Evolutionary conservation across 2,113 vertebrate species (phyloP).

Genomic region (Cisticola juncidis): DNA sequence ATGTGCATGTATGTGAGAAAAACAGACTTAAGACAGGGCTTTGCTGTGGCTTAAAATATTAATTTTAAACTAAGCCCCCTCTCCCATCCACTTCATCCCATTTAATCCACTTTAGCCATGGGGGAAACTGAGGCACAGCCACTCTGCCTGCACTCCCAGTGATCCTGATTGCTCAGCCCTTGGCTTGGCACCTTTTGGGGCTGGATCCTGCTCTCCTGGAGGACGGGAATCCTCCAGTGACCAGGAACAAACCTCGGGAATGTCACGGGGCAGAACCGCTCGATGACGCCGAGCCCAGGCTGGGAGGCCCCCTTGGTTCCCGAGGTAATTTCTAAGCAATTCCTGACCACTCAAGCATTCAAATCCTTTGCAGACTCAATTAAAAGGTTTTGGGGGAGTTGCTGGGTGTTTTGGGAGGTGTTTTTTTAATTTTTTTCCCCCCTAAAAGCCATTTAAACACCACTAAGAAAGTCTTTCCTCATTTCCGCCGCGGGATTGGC

Average conservation of each 20-base stretch:
- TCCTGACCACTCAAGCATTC: constrained; percentile 17
- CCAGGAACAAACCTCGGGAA: background rate
- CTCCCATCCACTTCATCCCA: background rate
- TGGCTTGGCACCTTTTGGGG: background rate
- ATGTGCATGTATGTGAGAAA: background rate
- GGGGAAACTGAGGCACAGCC: background rate
- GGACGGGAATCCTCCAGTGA: background rate
- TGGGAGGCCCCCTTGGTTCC: background rate
- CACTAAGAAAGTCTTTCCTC: constrained; percentile 14
- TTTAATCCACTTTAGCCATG: background rate
- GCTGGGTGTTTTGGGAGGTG: background rate
- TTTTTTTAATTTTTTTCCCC: background rate
- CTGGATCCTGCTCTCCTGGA: background rate
- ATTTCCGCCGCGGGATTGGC: background rate
- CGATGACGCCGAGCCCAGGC: background rate
- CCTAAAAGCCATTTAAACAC: constrained; percentile 32
- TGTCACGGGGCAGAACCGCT: background rate
- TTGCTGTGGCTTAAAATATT: background rate
- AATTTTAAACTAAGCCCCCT: background rate
- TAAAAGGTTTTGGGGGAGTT: background rate
- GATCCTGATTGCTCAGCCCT: background rate
- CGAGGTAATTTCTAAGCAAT: constrained; percentile 43
- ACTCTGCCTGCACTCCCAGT: rapidly evolving
- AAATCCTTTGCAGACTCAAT: constrained; percentile 31
- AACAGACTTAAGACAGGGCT: background rate